Evolutionary conservation across 2,888 invertebrate genomes (phyloP).

Genomic region (Oligia fasciuncula): DNA sequence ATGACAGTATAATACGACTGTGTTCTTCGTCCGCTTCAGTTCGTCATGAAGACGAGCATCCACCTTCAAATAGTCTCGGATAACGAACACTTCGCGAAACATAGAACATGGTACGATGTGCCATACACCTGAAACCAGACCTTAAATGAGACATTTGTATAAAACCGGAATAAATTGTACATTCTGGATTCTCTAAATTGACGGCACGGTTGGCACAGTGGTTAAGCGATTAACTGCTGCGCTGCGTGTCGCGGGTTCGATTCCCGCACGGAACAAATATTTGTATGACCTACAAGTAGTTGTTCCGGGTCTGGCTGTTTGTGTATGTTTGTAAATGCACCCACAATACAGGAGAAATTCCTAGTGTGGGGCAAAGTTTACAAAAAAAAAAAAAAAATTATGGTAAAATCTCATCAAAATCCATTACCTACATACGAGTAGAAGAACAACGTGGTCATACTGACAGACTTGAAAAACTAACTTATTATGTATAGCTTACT

Average conservation of each 20-base stretch:
- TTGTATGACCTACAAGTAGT: too few species aligned
- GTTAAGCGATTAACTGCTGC: too few species aligned
- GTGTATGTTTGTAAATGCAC: too few species aligned
- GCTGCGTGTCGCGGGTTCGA: too few species aligned
- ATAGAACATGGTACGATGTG: conserved; percentile 81
- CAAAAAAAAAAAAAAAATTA: too few species aligned
- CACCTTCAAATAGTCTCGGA: conserved; percentile 64
- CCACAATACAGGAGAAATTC: too few species aligned
- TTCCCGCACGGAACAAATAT: too few species aligned
- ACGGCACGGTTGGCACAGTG: too few species aligned
- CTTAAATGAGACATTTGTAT: background rate
- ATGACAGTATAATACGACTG: conserved; percentile 81
- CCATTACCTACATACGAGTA: background rate
- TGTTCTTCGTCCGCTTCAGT: conserved; percentile 71
- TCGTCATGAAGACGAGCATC: conserved; percentile 73
- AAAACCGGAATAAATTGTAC: background rate
- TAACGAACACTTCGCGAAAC: conserved; percentile 72
- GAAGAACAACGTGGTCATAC: too few species aligned
- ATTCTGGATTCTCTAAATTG: background rate
- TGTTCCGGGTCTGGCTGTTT: too few species aligned
- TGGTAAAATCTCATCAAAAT: background rate
- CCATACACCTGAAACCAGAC: conserved; percentile 78
- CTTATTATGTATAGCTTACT: background rate
- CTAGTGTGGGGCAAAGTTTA: too few species aligned
- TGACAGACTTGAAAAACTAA: too few species aligned